phyloP scores from a whole-genome alignment of 1,140 invertebrate species.

The Argopecten irradians region DNA sequence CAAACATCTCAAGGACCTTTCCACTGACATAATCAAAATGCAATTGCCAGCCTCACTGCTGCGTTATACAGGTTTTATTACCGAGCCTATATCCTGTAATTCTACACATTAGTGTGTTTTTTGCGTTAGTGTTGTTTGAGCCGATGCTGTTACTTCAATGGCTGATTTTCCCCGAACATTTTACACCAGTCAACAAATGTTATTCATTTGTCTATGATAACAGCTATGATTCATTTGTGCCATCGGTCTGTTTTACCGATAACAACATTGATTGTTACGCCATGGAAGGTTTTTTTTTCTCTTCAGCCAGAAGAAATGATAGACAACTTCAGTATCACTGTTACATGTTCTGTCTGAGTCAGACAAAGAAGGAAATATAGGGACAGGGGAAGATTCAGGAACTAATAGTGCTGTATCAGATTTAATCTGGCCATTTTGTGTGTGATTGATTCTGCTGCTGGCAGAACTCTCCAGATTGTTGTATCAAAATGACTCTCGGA shows the following conservation, averaged over 20 bases:
- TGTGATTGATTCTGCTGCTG: neutral
- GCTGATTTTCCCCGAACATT: neutral
- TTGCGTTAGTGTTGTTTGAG: neutral
- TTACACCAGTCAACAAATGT: constrained; percentile 17
- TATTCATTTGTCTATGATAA: neutral
- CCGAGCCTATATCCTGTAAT: neutral
- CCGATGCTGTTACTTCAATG: neutral
- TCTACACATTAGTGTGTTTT: neutral
- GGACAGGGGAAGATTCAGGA: neutral
- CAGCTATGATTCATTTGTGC: neutral
- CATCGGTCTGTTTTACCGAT: neutral
- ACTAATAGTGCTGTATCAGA: neutral
- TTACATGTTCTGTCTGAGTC: neutral
- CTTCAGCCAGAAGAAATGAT: neutral
- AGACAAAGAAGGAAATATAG: neutral
- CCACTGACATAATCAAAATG: neutral
- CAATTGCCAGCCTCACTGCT: neutral
- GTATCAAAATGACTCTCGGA: neutral
- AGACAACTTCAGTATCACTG: neutral
- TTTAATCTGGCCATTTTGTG: neutral
- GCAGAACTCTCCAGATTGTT: neutral
- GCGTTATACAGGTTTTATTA: neutral
- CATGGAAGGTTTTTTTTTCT: neutral
- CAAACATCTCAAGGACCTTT: constrained; percentile 19
- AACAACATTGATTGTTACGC: neutral